Percentiles rank a stretch among this genome's conserved stretches.
These are phyloP conservation scores for Habroteleia sp. DNA, from an alignment of 2,888 invertebrate genomes.

Conservation along the genomic window DNA sequence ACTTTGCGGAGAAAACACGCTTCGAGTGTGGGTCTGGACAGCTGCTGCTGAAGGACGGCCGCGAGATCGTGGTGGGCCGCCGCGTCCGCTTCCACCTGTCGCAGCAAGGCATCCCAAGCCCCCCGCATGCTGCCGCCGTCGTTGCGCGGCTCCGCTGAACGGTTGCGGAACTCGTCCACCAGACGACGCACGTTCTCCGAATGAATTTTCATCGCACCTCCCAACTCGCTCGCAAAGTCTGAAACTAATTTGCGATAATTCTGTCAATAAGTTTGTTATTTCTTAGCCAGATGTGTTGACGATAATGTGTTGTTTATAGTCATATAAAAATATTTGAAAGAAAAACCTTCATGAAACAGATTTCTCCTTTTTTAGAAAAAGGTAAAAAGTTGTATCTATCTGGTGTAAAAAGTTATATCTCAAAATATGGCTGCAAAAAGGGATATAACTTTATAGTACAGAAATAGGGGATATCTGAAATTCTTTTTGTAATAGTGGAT, in stretches of 20 bases:
- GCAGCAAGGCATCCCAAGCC: conserved; percentile 94
- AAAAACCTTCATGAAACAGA: too few relatives aligned
- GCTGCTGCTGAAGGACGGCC: conserved; percentile 85
- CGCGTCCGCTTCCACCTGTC: conserved; percentile 95
- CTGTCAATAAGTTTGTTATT: too few relatives aligned
- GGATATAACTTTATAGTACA: too few relatives aligned
- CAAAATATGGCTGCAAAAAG: too few relatives aligned
- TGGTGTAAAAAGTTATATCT: too few relatives aligned
- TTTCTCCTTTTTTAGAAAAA: too few relatives aligned
- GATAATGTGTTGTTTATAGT: too few relatives aligned
- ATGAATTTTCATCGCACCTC: conserved; percentile 93
- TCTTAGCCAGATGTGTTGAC: too few relatives aligned
- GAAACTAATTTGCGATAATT: conserved; percentile 90
- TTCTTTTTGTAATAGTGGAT: too few relatives aligned
- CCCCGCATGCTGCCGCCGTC: conserved; percentile 93
- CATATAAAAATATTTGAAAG: too few relatives aligned
- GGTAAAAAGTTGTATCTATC: too few relatives aligned
- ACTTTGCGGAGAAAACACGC: conserved; percentile 94
- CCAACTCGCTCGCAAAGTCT: conserved; percentile 94
- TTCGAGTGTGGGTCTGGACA: conserved; percentile 92
- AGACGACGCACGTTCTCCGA: conserved; percentile 92
- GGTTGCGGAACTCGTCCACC: conserved; percentile 92
- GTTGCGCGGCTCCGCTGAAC: conserved; percentile 91
- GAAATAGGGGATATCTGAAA: too few relatives aligned
- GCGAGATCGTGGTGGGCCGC: conserved; percentile 92